A percentile compares a stretch with the other conserved stretches of the same genome.
Conservation (phyloP, 2,797 vertebrate species). For the Yasuhikotakia modesta region DNA sequence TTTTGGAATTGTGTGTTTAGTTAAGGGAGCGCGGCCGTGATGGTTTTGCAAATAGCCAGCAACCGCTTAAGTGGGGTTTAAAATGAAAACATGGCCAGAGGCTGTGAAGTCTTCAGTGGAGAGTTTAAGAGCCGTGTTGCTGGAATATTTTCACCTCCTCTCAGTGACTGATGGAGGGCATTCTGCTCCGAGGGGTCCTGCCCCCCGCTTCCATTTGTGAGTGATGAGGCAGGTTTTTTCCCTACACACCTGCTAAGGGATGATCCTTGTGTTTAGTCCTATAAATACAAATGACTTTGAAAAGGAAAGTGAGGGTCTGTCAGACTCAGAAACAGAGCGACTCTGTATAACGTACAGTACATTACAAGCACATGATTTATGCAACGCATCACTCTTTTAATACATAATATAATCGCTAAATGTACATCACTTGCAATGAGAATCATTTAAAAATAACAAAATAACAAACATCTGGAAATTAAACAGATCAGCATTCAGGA, state of each 20-base stretch:
- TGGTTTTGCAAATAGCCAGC: conserved; percentile 23
- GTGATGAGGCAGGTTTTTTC: conserved; percentile 87
- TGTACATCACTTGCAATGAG: too few species aligned
- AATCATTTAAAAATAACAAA: too few species aligned
- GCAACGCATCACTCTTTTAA: not conserved
- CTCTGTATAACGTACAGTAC: not conserved
- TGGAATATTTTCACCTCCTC: conserved; percentile 91
- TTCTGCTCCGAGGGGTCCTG: conserved; percentile 90
- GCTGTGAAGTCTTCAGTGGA: conserved; percentile 12
- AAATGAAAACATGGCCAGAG: conserved; percentile 19
- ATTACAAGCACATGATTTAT: not conserved
- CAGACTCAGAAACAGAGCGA: not conserved
- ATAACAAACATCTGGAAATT: too few species aligned
- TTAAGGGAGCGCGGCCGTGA: not conserved
- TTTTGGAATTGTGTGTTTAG: conserved; percentile 14
- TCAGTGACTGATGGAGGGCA: conserved; percentile 86
- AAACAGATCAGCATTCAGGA: too few species aligned
- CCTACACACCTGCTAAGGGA: conserved; percentile 87
- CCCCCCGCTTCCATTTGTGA: conserved; percentile 86
- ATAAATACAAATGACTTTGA: conserved; percentile 11
- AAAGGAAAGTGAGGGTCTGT: not conserved
- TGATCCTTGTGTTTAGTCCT: conserved; percentile 79
- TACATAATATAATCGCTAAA: too few species aligned
- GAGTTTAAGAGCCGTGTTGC: conserved; percentile 87
- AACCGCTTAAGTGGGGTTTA: conserved; percentile 30